A percentile compares a stretch with the other conserved stretches of the same genome.
These are phyloP conservation scores for Carcina quercana DNA, from an alignment of 2,888 invertebrate genomes.

Conservation along the genomic window DNA sequence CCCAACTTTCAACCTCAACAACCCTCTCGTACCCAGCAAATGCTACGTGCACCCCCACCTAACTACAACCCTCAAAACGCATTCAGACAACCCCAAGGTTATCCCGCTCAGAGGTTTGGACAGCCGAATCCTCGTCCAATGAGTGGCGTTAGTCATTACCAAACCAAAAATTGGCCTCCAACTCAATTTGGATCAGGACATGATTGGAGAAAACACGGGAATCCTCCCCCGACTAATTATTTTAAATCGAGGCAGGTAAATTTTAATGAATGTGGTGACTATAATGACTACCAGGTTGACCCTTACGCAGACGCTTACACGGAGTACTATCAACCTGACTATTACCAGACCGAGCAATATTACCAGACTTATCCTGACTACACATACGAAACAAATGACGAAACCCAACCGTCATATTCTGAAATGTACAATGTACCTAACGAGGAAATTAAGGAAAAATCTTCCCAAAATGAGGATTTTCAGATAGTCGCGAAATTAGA, in stretches of 20 bases:
- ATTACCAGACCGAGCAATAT: no score
- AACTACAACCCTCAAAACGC: conserved; percentile 9
- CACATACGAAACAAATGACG: no score
- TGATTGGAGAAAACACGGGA: conserved; percentile 10
- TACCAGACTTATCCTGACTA: no score
- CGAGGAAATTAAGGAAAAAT: no score
- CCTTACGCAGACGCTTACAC: no score
- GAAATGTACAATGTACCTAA: no score
- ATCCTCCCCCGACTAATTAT: conserved; percentile 18
- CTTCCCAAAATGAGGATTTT: neutral
- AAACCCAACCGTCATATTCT: no score
- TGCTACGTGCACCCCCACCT: conserved; percentile 8
- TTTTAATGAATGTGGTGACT: conserved; percentile 13
- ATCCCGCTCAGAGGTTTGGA: neutral
- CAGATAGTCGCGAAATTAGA: neutral
- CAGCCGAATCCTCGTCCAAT: conserved; percentile 8
- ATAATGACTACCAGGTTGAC: conserved; percentile 8
- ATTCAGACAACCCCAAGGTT: conserved; percentile 1
- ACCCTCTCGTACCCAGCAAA: conserved; percentile 7
- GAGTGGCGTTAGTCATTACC: conserved; percentile 9
- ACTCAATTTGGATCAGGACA: no score
- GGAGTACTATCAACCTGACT: no score
- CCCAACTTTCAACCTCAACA: neutral
- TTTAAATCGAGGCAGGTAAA: conserved; percentile 18
- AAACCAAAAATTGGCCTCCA: conserved; percentile 1